Percentiles rank a stretch among this genome's conserved stretches.
phyloP scores from a whole-genome alignment of 2,113 vertebrate species.

The Neogale vison region DNA sequence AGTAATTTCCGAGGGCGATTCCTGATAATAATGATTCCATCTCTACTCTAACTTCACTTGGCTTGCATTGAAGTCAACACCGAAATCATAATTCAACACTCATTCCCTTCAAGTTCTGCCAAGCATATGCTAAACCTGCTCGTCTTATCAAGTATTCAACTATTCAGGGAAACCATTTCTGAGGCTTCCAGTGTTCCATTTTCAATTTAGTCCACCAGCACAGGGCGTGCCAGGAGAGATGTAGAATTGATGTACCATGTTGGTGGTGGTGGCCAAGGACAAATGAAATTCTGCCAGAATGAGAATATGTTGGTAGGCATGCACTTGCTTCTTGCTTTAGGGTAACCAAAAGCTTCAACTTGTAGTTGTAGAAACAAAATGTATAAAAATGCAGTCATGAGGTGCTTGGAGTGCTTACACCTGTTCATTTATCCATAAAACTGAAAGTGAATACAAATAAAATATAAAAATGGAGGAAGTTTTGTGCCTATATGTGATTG shows the following conservation, averaged over 20 bases:
- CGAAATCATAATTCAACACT: not conserved
- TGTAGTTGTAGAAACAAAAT: conserved; percentile 23
- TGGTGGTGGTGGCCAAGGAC: not conserved
- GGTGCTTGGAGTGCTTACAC: not conserved
- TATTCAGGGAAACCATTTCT: not conserved
- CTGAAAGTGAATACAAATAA: not conserved
- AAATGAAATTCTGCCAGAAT: not conserved
- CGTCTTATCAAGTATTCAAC: not conserved
- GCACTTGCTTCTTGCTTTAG: not conserved
- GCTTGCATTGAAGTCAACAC: not conserved
- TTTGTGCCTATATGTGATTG: not conserved
- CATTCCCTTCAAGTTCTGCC: not conserved
- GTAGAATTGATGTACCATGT: not conserved
- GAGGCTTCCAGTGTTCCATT: not conserved
- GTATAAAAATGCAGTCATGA: not conserved
- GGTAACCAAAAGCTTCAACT: not conserved
- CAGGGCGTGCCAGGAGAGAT: not conserved
- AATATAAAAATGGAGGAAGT: conserved; percentile 17
- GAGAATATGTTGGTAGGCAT: not conserved
- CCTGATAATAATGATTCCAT: not conserved
- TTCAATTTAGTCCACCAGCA: not conserved
- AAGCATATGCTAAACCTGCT: not conserved
- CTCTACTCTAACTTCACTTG: not conserved
- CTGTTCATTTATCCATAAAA: conserved; percentile 10
- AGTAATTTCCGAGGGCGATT: not conserved